Evolutionary conservation across 1,140 invertebrate genomes (phyloP).

Genomic region (Macrobrachium nipponense): DNA sequence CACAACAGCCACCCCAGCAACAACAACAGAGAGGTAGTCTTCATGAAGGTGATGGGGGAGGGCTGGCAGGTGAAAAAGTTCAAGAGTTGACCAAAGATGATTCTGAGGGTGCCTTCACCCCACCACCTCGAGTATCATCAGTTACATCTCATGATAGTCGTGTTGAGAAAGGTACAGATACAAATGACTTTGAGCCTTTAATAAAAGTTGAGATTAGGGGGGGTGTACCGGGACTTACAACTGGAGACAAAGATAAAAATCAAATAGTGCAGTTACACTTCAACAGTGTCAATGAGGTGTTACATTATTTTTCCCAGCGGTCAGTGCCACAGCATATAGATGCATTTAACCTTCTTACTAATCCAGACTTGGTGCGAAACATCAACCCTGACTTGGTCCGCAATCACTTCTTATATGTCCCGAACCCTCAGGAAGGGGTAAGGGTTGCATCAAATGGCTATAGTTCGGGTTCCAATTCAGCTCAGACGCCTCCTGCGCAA

Average conservation of each 20-base stretch:
- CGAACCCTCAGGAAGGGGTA: constrained; percentile 63
- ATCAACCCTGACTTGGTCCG: constrained; percentile 64
- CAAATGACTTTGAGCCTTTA: constrained; percentile 63
- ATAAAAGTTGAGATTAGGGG: constrained; percentile 64
- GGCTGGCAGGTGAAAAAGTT: constrained; percentile 60
- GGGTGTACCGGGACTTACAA: constrained; percentile 61
- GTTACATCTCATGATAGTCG: constrained; percentile 61
- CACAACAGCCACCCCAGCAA: constrained; percentile 49
- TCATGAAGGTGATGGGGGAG: constrained; percentile 54
- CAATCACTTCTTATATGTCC: constrained; percentile 64
- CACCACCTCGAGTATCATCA: constrained; percentile 62
- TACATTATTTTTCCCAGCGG: constrained; percentile 64
- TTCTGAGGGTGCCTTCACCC: constrained; percentile 62
- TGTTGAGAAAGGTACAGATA: constrained; percentile 63
- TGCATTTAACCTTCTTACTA: constrained; percentile 63
- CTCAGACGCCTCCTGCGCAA: constrained; percentile 56
- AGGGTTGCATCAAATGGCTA: constrained; percentile 63
- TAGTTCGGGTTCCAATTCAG: constrained; percentile 54
- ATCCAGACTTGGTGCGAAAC: constrained; percentile 64
- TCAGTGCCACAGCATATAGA: constrained; percentile 64
- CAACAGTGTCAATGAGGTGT: constrained; percentile 63
- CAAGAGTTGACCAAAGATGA: constrained; percentile 64
- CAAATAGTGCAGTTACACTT: constrained; percentile 63
- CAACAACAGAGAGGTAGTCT: constrained; percentile 54
- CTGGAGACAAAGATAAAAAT: constrained; percentile 63